Base-by-base conservation (phyloP, 1,140 invertebrate species). In the Achroia grisella region DNA sequence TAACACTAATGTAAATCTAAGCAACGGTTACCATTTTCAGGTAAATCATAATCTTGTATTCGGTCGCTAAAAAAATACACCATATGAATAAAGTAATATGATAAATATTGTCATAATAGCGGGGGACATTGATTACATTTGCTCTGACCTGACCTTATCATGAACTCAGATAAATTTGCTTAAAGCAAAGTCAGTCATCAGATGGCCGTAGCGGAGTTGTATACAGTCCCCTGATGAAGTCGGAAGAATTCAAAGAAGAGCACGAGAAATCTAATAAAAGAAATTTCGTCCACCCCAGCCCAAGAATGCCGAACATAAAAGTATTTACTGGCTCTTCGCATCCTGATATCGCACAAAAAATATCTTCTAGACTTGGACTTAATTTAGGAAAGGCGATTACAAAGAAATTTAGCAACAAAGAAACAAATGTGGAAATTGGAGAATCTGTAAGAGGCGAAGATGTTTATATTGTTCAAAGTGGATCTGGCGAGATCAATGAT, bases 391-490 rank as follows among this genome's bases (percentile, higher is more conserved):
- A 98, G 89, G 97, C 98, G 56, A 95, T 98, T 62, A 96, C 97
- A 34, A 99, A 99, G 87, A 99, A 99, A 89, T 99, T 99, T 86
- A 98, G 95, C 85, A 99, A 99, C 89, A 92, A 98, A 85, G 98
- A 99, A 89, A 99, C 97, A 88, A 97, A 97, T 88, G 98, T 99
- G 48, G 98, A 99, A 88, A 99, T 99, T 66, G 97, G 97, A 13
- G 98, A 99, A 87, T 99, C 97, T 23, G 98, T 99, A 10, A 91
- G 98, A 63, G 98, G 98, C 27, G 97, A 99, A 90, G 98, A 99
- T 93, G 98, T 99, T n/a, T 99, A 98, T 87, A 99, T 99, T 70
- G 93, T 99, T 17, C 98, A 99, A 87, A 98, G 95, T 80, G 98
- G 97, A 31, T 96, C 96, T 85, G 97, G 97, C 36, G 97, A 99